A percentile compares a stretch with the other conserved stretches of the same genome.
Evolutionary conservation across 1,140 invertebrate species (phyloP).

Genomic region (Lasaia peninsularis): DNA sequence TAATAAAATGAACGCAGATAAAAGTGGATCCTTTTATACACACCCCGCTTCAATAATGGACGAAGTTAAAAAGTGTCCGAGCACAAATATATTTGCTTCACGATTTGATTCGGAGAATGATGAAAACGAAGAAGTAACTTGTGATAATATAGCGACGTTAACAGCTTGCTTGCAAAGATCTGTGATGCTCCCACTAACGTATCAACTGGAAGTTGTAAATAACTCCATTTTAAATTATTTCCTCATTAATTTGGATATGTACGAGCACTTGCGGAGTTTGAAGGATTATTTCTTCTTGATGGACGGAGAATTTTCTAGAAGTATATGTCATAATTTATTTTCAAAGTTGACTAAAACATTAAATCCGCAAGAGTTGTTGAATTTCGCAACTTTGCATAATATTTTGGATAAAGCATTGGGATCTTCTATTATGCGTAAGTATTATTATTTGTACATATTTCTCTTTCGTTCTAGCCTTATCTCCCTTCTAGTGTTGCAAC

Average conservation of each 20-base stretch:
- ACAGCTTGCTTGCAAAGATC: constrained; percentile 82
- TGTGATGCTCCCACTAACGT: constrained; percentile 81
- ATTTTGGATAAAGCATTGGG: constrained; percentile 82
- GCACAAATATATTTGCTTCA: constrained; percentile 60
- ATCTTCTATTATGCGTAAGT: constrained; percentile 71
- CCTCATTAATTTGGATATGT: constrained; percentile 81
- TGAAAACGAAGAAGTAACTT: constrained; percentile 47
- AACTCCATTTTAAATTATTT: constrained; percentile 85
- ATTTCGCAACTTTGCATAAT: constrained; percentile 81
- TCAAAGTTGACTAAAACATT: constrained; percentile 79
- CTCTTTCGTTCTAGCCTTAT: background rate
- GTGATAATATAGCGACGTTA: constrained; percentile 76
- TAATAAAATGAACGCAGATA: constrained; percentile 46
- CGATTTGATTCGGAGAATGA: constrained; percentile 32
- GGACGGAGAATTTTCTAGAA: constrained; percentile 86
- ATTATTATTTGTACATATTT: constrained; percentile 13
- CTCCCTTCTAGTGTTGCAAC: too few relatives aligned
- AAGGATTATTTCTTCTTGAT: constrained; percentile 86
- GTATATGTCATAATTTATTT: constrained; percentile 82
- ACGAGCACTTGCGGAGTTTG: constrained; percentile 83
- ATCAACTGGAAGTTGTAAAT: constrained; percentile 83
- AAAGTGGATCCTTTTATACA: constrained; percentile 47
- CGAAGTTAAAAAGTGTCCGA: constrained; percentile 61
- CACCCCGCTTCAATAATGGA: constrained; percentile 61
- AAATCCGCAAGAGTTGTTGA: constrained; percentile 82